phyloP scores from a whole-genome alignment of 2,888 invertebrate species.

The Heteromyza rotundicornis region DNA sequence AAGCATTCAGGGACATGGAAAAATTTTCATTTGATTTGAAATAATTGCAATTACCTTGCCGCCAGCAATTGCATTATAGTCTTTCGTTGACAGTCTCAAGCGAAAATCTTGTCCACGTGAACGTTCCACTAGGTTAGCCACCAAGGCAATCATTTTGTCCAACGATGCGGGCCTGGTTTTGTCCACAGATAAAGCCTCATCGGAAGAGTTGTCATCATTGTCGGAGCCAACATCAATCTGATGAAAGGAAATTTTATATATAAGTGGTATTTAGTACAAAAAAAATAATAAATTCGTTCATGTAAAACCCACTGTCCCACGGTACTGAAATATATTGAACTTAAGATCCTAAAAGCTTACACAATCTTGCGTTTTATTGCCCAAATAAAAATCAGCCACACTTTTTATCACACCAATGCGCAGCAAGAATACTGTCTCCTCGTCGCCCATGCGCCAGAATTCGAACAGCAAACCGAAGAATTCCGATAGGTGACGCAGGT shows the following conservation, averaged over 20 bases:
- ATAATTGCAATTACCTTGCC: constrained; percentile 71
- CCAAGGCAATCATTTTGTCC: constrained; percentile 94
- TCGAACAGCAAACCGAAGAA: constrained; percentile 92
- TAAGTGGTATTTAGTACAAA: neutral
- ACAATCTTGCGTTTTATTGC: constrained; percentile 76
- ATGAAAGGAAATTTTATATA: neutral
- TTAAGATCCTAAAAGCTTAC: constrained; percentile 66
- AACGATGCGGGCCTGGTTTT: constrained; percentile 89
- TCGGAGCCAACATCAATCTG: constrained; percentile 62
- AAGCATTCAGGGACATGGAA: constrained; percentile 9
- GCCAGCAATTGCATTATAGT: constrained; percentile 82
- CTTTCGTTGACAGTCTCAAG: constrained; percentile 77
- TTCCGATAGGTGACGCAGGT: constrained; percentile 87
- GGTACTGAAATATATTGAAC: neutral
- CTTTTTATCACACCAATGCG: constrained; percentile 86
- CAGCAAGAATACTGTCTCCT: constrained; percentile 87
- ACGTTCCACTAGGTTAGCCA: constrained; percentile 86
- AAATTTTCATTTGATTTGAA: constrained; percentile 18
- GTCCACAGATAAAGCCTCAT: constrained; percentile 66
- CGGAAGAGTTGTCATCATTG: constrained; percentile 64
- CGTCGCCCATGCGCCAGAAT: constrained; percentile 94
- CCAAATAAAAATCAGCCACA: constrained; percentile 91
- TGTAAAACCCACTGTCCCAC: too few species aligned
- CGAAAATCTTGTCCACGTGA: constrained; percentile 79
- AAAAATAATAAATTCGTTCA: neutral